Evolutionary conservation across 2,797 vertebrate species (phyloP), one percentile per base, ranked within the genome.

Genomic region (Lagodon rhomboides): DNA sequence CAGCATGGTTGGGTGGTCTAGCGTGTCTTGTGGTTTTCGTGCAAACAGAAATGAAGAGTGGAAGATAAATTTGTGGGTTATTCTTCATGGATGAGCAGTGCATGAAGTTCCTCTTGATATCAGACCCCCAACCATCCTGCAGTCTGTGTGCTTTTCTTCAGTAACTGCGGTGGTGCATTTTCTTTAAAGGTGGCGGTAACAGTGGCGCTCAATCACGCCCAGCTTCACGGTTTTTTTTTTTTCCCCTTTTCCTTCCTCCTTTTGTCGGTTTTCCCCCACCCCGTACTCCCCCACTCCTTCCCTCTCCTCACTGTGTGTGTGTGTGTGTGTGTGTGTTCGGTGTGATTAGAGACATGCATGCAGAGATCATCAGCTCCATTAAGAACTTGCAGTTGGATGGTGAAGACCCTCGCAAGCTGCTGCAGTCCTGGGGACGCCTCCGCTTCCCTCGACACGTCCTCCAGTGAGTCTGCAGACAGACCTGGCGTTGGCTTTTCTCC

Each of bases 341-440:
- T 71, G 80, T 90, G 79, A 94, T 95, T 94, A 99, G 98, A 91
- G 97, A 98, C 87, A 97, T 98, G 97, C 97, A 99, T 96, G 97
- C 96, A 83, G 97, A 99, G 96, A 97, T 99, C 95, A 97, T 99
- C 96, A 96, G 93, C 94, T 98, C 96, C 92, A 98, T 99, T 94
- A 98, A 98, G 96, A 98, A 97, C 95, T 96, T 99, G 92, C 97
- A 96, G 82, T 95, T 97, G 97, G 97, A 98, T 92, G 97, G 96
- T 47, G 97, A 96, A 91, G 98, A 98, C 94, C 97, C 98, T 79
- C 95, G 97, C 87, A 96, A 95, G 95, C 96, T 99, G 85, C 96
- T 99, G 83, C 97, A 96, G 93, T 97, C 97, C 70, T 97, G 97
- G 95, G 96, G 93, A 92, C 96, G 96, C 71, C 96, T 97, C 76